These are phyloP conservation scores for Drosophila pullipes DNA, from an alignment of 2,888 invertebrate genomes.

Conservation along the genomic window DNA sequence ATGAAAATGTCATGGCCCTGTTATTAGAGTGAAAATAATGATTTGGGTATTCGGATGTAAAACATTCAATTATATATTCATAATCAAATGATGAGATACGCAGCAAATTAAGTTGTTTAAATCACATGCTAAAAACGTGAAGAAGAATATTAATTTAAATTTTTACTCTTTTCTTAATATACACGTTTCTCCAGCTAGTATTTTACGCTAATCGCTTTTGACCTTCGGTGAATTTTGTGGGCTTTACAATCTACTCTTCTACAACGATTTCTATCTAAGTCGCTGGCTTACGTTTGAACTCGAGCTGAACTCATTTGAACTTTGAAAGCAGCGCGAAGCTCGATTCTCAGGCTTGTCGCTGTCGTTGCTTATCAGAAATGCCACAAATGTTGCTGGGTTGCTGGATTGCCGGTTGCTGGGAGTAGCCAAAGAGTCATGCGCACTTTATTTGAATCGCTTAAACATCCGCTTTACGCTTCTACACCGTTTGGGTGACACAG, in stretches of 20 bases:
- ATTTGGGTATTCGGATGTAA: constrained; percentile 17
- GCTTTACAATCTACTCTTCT: background rate
- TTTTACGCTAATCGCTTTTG: constrained; percentile 4
- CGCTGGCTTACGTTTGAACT: constrained; percentile 24
- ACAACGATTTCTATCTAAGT: constrained; percentile 17
- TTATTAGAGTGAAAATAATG: constrained; percentile 48
- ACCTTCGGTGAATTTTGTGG: background rate
- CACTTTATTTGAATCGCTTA: constrained; percentile 61
- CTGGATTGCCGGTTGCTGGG: constrained; percentile 19
- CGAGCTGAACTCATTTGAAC: constrained; percentile 49
- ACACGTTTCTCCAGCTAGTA: background rate
- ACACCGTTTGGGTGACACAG: constrained; percentile 59
- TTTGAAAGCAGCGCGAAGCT: constrained; percentile 2
- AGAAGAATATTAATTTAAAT: background rate
- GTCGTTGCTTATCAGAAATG: constrained; percentile 43
- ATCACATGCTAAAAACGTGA: background rate
- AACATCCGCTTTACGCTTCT: constrained; percentile 73
- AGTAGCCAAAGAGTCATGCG: constrained; percentile 23
- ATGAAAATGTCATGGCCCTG: constrained; percentile 45
- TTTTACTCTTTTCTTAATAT: background rate
- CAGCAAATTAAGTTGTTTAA: background rate
- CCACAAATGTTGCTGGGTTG: constrained; percentile 29
- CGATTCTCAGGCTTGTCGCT: constrained; percentile 14
- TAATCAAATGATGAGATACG: background rate
- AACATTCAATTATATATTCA: constrained; percentile 3